Base-by-base conservation (phyloP, 2,888 invertebrate genomes). In the Xylocampa areola region DNA sequence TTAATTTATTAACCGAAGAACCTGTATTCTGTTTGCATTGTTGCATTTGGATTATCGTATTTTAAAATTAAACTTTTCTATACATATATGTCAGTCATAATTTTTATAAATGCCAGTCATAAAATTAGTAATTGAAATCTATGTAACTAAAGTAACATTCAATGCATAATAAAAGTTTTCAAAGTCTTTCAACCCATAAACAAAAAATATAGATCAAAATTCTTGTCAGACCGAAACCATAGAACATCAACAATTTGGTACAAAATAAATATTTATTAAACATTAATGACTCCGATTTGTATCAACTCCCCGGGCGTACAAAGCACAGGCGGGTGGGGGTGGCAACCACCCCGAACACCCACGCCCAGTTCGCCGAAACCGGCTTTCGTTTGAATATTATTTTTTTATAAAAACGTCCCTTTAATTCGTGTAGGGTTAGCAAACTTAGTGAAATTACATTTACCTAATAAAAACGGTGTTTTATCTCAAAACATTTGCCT, bases 261-360 rank as follows among this genome's bases (percentile, higher is more conserved):
- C 73, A 80, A 73, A 80, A 80, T 77, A 79, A 81, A 78, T 80
- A 78, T 84, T 82, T 80, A 80, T 81, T 76, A 77, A 80, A 79
- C 81, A 80, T 81, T 85, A 84, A 85, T 83, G 83, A 84, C 78
- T 77, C 73, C 74, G 78, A 80, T 79, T 81, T 76, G 79, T 80
- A 79, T 75, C 77, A 74, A 74, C 70, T 52, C 68, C 64, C 66
- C 68, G 61, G 68, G 62, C 61, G 53, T 50, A 71, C 67, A 71
- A 60, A 59, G 57, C 53, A 49, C 14, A 52, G 37, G 49, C 45
- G 41, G 36, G 30, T 25, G 25, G 25, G 19, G 60, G 48, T 11
- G 52, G 14, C 43, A 4, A 17, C 40, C 47, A 45, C 64, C 71
- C 43, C 59, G 29, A 14, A 41, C 40, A 5, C 21, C 40, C 47